Conservation (phyloP, 2,888 invertebrate genomes). For the Lasioglossum marginatum region DNA sequence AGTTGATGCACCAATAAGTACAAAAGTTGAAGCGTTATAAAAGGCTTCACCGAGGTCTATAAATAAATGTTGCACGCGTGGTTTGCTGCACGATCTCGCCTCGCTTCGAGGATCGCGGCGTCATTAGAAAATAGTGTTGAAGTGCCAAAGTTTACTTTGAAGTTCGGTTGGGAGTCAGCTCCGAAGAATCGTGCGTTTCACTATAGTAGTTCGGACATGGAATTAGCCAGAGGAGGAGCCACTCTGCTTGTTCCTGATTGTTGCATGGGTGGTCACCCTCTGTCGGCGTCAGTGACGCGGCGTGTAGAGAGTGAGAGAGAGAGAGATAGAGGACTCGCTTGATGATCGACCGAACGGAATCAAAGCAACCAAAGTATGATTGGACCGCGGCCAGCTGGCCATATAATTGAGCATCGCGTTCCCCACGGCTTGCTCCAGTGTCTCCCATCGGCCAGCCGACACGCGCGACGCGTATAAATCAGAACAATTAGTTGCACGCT, state of each 20-base stretch:
- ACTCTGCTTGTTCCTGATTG: conserved; percentile 33
- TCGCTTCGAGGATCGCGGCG: neutral
- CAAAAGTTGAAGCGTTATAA: neutral
- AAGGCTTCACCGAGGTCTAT: neutral
- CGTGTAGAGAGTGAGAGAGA: conserved; percentile 18
- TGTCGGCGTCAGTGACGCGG: conserved; percentile 55
- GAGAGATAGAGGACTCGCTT: conserved; percentile 16
- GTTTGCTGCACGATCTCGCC: neutral
- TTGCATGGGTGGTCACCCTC: conserved; percentile 67
- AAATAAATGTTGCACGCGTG: neutral
- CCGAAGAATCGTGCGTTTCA: neutral
- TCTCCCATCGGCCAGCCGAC: conserved; percentile 62
- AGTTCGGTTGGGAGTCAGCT: neutral
- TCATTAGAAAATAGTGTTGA: neutral
- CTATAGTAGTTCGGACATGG: neutral
- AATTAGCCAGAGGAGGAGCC: neutral
- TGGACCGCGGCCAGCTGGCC: conserved; percentile 76
- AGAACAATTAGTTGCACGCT: conserved; percentile 76
- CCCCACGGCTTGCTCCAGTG: conserved; percentile 65
- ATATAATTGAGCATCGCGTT: conserved; percentile 77
- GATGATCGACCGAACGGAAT: conserved; percentile 69
- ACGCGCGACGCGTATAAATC: conserved; percentile 73
- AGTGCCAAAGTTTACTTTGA: neutral
- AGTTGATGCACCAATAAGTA: conserved; percentile 1
- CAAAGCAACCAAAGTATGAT: conserved; percentile 72